Percentiles rank a stretch among this genome's conserved stretches.
These are phyloP conservation scores for Synergus laeviventris DNA, from an alignment of 2,888 invertebrate species.

Conservation along the genomic window DNA sequence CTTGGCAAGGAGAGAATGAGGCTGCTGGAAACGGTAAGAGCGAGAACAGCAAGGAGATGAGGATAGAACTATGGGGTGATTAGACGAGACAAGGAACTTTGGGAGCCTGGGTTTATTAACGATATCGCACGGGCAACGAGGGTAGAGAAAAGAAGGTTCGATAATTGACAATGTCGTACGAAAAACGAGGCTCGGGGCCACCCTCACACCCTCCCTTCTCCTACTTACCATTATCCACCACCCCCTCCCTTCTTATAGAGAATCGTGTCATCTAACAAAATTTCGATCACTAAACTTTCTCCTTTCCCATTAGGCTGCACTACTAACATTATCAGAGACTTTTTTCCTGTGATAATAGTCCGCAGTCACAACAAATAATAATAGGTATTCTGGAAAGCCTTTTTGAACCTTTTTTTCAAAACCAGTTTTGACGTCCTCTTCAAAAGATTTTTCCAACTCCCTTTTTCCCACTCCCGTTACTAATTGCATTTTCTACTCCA, in stretches of 20 bases:
- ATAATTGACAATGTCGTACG: slow-evolving; percentile 71
- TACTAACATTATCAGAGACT: slow-evolving; percentile 10
- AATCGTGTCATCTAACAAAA: slow-evolving; percentile 54
- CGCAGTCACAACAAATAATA: not conserved
- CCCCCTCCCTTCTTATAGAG: not conserved
- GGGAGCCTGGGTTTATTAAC: slow-evolving; percentile 73
- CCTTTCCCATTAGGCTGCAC: slow-evolving; percentile 23
- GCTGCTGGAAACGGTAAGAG: slow-evolving; percentile 42
- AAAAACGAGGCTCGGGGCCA: slow-evolving; percentile 56
- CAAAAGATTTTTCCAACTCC: too few species aligned
- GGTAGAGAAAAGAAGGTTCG: slow-evolving; percentile 57
- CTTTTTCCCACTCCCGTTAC: too few species aligned
- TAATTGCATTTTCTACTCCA: too few species aligned
- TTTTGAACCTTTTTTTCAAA: too few species aligned
- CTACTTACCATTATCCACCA: slow-evolving; percentile 52
- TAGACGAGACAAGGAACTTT: slow-evolving; percentile 71
- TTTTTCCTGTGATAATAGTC: not conserved
- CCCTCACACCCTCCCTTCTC: slow-evolving; percentile 41
- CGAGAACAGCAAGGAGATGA: slow-evolving; percentile 51
- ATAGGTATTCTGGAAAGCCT: too few species aligned
- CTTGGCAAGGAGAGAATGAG: slow-evolving; percentile 44
- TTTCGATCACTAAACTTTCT: slow-evolving; percentile 50
- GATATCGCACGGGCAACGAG: slow-evolving; percentile 64
- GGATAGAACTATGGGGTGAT: slow-evolving; percentile 67
- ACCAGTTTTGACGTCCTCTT: too few species aligned